Evolutionary conservation across 2,888 invertebrate species (phyloP), one percentile per base, ranked within the genome.

Genomic region (Pollenia labialis): DNA sequence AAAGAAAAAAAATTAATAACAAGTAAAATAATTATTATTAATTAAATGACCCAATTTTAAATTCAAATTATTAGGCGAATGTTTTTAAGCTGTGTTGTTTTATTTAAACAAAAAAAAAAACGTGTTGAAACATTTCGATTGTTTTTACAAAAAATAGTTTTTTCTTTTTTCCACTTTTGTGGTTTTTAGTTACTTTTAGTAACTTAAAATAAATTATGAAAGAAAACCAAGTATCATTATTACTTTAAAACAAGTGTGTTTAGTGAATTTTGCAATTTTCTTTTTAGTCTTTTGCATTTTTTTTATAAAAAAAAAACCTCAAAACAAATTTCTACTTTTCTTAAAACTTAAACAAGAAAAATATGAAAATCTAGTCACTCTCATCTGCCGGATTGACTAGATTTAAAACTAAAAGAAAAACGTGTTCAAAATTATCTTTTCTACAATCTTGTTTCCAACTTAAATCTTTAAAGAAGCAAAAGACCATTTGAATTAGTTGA

Each of bases 61-160:
- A 60, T 60, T 9, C 14, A 58, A 69, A 44, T 60, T 23, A 32
- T 6, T 60, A 14, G 52, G 42, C 14, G 50, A 18, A 48, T 42
- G 4, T 60, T n/a, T 62, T 42, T 9, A 50, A 8, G 32, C 32
- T 56, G 46, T 56, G 16, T 66, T 44, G 23, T 18, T 66, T 23
- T 44, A 1, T 23, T 23, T 2, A 23, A 23, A 23, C 23, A 23
- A 23, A 2, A 23, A 23, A 23, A 56, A 77, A 69, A 85, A 81
- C 68, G 74, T 74, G 81, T 81, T 85, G 81, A 81, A 85, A 81
- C 52, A 66, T 60, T 23, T 68, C 60, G 11, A 14, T 50, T n/a
- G 14, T 48, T 60, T 69, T 40, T 7, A 16, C 18, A 60, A 72
- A 58, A 4, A 46, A 44, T 32, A 23, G 8, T 40, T 71, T 44